These are phyloP conservation scores for Augiades crinisus DNA, from an alignment of 2,888 invertebrate genomes.

Conservation along the genomic window DNA sequence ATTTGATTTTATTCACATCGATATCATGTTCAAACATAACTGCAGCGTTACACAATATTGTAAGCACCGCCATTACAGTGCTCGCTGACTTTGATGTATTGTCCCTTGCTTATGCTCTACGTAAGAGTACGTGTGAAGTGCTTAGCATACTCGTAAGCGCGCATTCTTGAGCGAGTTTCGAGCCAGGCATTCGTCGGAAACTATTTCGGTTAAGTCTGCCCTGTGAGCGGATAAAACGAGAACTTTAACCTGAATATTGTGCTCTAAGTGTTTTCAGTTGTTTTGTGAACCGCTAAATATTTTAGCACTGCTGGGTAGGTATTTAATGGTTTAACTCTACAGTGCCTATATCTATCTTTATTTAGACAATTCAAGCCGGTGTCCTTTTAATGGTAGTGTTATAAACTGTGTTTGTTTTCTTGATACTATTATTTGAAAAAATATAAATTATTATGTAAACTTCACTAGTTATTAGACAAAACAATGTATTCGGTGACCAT, in stretches of 20 bases:
- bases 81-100: conserved; percentile 24
- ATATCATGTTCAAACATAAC: background rate
- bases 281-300: background rate
- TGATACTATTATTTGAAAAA: too few species aligned
- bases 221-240: conserved; percentile 21
- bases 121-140: conserved; percentile 15
- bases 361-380: too few species aligned
- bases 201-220: conserved; percentile 27
- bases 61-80: conserved; percentile 9
- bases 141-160: conserved; percentile 26
- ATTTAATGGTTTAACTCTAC: too few species aligned
- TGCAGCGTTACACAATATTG: conserved; percentile 1
- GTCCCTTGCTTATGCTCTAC: conserved; percentile 9
- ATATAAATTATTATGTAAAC: too few species aligned
- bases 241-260: conserved; percentile 16
- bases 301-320: too few species aligned
- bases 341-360: too few species aligned
- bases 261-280: conserved; percentile 3
- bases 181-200: conserved; percentile 18
- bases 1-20: too few species aligned
- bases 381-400: too few species aligned
- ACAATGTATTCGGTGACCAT: too few species aligned
- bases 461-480: too few species aligned
- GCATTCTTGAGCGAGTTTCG: conserved; percentile 21
- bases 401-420: too few species aligned